phyloP scores from a whole-genome alignment of 2,797 vertebrate species.

The Ara ararauna region DNA sequence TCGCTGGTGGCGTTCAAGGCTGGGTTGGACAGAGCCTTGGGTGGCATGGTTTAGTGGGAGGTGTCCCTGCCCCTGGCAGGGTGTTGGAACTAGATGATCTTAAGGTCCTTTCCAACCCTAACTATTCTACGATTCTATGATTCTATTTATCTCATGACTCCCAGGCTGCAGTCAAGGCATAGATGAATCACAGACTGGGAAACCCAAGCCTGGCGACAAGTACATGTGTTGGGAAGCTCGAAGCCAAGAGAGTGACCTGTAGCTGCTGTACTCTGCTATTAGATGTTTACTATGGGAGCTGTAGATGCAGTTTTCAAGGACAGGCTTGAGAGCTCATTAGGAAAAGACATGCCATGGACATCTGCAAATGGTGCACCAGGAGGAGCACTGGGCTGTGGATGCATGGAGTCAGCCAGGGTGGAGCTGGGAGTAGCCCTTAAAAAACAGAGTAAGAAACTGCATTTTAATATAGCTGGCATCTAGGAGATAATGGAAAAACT shows the following conservation, averaged over 20 bases:
- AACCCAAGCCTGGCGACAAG: background rate
- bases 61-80: too few relatives aligned
- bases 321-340: background rate
- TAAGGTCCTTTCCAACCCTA: too few relatives aligned
- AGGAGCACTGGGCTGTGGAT: background rate
- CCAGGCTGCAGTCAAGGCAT: background rate
- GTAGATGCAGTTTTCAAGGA: background rate
- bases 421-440: conserved; percentile 36
- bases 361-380: background rate
- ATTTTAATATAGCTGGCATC: background rate
- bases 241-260: background rate
- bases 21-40: too few relatives aligned
- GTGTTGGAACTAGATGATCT: too few relatives aligned
- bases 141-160: background rate
- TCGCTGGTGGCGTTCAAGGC: too few relatives aligned
- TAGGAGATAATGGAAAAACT: conserved; percentile 46
- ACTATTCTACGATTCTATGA: too few relatives aligned
- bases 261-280: background rate
- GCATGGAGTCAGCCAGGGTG: conserved; percentile 2
- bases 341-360: background rate
- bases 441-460: conserved; percentile 1
- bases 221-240: accelerated
- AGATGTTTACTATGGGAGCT: background rate
- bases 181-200: background rate
- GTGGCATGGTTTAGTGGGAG: too few relatives aligned